phyloP scores from a whole-genome alignment of 23 tunicate genomes.

The Clavelina lepadiformis region DNA sequence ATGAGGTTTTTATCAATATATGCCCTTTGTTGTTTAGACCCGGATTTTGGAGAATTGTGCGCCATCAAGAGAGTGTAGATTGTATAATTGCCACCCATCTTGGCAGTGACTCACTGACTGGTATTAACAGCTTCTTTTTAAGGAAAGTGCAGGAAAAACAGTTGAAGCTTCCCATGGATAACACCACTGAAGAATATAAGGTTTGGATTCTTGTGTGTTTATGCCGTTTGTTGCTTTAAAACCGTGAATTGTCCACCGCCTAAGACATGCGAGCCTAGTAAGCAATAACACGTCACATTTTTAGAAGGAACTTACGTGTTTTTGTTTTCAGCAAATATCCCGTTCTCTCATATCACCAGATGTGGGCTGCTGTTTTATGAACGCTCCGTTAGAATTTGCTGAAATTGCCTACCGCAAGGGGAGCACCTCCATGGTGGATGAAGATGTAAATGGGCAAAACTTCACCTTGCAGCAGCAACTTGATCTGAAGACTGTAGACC shows the following conservation, averaged over 20 bases:
- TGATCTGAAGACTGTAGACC: conserved; percentile 26
- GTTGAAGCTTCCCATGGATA: conserved; percentile 63
- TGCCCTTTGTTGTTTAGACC: conserved; percentile 24
- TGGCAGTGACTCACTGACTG: conserved; percentile 42
- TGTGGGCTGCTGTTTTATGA: conserved; percentile 47
- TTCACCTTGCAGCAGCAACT: conserved; percentile 14
- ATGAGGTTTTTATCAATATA: background rate
- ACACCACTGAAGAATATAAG: conserved; percentile 44
- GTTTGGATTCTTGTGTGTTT: conserved; percentile 8
- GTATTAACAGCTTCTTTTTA: conserved; percentile 55
- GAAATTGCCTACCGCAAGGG: conserved; percentile 21
- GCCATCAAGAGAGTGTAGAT: conserved; percentile 58
- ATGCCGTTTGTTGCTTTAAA: too few species aligned
- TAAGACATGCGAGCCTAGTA: too few species aligned
- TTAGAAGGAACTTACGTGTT: too few species aligned
- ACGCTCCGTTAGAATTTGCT: conserved; percentile 37
- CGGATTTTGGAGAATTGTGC: conserved; percentile 67
- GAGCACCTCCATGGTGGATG: background rate
- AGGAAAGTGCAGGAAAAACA: conserved; percentile 68
- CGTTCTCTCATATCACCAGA: conserved; percentile 50
- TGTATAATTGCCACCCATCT: conserved; percentile 74
- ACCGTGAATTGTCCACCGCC: too few species aligned
- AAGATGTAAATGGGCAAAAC: background rate
- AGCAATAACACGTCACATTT: too few species aligned
- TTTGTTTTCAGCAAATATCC: conserved; percentile 29